Conservation (phyloP, 2,888 invertebrate genomes). For the Lasioglossum morio region DNA sequence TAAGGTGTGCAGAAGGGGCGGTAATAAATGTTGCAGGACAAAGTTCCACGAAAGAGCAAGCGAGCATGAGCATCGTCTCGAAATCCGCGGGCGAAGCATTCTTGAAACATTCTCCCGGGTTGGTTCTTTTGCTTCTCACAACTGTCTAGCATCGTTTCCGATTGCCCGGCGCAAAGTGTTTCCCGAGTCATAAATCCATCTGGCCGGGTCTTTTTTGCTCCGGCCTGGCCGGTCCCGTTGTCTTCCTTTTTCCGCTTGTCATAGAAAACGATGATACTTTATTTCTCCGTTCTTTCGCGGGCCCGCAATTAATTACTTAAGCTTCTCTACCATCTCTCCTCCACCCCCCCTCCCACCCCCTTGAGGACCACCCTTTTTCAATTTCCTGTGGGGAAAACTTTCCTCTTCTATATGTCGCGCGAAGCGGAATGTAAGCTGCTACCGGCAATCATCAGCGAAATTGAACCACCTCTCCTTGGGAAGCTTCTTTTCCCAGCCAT, state of each 20-base stretch:
- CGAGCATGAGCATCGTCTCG: not conserved
- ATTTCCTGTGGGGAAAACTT: constrained; percentile 14
- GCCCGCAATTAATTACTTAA: constrained; percentile 51
- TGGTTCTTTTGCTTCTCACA: constrained; percentile 17
- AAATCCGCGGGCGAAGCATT: constrained; percentile 12
- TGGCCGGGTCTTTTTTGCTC: not conserved
- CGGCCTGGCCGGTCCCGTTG: not conserved
- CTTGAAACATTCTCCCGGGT: not conserved
- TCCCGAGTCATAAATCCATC: constrained; percentile 39
- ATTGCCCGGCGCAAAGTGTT: constrained; percentile 37
- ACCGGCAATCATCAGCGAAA: constrained; percentile 11
- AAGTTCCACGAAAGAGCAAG: not conserved
- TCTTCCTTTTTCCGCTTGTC: constrained; percentile 17
- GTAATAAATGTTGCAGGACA: not conserved
- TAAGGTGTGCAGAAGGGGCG: not conserved
- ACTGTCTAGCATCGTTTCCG: constrained; percentile 37
- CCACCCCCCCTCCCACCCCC: not conserved
- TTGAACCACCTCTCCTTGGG: not conserved
- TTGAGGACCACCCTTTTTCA: not conserved
- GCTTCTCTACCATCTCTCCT: not conserved
- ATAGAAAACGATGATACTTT: constrained; percentile 50
- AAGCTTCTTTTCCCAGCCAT: constrained; percentile 4
- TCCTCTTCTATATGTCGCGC: constrained; percentile 19
- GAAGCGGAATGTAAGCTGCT: constrained; percentile 8
- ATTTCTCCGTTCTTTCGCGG: constrained; percentile 33